Evolutionary conservation across 1,140 invertebrate species (phyloP), one percentile per base, ranked within the genome.

Genomic region (Drosophila sp.): DNA sequence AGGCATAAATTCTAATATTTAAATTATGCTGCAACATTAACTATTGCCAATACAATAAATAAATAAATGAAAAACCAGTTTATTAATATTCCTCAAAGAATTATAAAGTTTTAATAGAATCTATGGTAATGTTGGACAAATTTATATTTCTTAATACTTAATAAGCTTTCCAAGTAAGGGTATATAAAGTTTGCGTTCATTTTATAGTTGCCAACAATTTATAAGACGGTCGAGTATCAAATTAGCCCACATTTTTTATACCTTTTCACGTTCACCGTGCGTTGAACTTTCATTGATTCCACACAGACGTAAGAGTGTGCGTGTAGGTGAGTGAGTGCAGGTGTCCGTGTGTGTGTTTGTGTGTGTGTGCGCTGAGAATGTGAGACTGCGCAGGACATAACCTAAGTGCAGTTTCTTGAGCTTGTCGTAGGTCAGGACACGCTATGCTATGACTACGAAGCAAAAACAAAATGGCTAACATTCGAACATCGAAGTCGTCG

Each of bases 231-330:
- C 13, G 16, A 38, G 45, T 36, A 40, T 38, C 27, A 41, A 65
- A 51, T 57, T 65, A 48, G 29, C 48, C 48, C 56, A 71, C 51
- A 27, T 43, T 53, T 57, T 57, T 36, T 32, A 7, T 21, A 53
- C 50, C 34, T 50, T 50, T 56, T 61, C 63, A 53, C 48, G 46
- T 61, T 64, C 43, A 65, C 50, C 82, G 82, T 46, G 48, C 82
- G 82, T 87, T 86, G 82, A 86, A 86, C 82, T 75, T 57, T 87
- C 75, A 86, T 87, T 81, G 82, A 81, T 86, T 86, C 32, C 56
- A 36, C 59, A 61, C 36, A 58, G 54, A 72, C 38, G 41, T 25
- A 38, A 7, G 14, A 21, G 7, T 34, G 13, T 45, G n/a, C 18
- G n/a, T 18, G 6, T 32, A 11, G 16, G 8, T n/a, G 11, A 32